Base-by-base conservation (phyloP, 2,888 invertebrate species). In the Drosophila aldrichi region DNA sequence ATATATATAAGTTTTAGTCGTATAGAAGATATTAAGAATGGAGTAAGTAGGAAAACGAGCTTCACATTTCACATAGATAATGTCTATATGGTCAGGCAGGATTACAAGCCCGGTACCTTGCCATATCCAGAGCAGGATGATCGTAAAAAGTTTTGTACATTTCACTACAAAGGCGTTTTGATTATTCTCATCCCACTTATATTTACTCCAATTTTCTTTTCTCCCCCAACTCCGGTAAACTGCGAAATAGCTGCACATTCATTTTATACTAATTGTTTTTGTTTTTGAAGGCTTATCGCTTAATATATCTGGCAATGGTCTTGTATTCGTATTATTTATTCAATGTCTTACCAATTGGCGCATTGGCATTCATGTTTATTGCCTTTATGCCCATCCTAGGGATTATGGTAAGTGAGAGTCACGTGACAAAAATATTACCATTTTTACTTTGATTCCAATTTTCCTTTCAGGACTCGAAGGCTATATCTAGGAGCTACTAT, bases 111-210 rank as follows among this genome's bases (percentile, higher is more conserved):
- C 0, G 88, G 88, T 0, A 9, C 16, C 1, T n/a, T 71, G 12
- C 74, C 80, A 0, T 61, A 73, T 18, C 75, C 66, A 6, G 74
- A 73, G 40, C 74, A 74, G 29, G 66, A 87, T 49, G 58, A 81
- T 0, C 79, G 86, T 1, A 67, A 46, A 18, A 12, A 25, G 9
- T 88, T 87, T 43, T 89, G 49, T 6, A 70, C 71, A 41, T 87
- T 54, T 38, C 86, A 86, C 49, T 86, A 81, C 20, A 86, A 88
- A 44, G 86, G 86, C 1, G 20, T 70, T 1, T 55, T 89, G 1
- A 18, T 87, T 0, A 0, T 81, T 1, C 1, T 78, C 0, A 62
- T 89, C 44, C 86, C 86, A 0, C 0, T 89, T 0, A 0, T 75
- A 8, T 69, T 67, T 7, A 29, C 20, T 1, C 87, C 81, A 0